Base-by-base conservation (phyloP, 1,140 invertebrate species). In the Trichomalopsis sarcophagae region DNA sequence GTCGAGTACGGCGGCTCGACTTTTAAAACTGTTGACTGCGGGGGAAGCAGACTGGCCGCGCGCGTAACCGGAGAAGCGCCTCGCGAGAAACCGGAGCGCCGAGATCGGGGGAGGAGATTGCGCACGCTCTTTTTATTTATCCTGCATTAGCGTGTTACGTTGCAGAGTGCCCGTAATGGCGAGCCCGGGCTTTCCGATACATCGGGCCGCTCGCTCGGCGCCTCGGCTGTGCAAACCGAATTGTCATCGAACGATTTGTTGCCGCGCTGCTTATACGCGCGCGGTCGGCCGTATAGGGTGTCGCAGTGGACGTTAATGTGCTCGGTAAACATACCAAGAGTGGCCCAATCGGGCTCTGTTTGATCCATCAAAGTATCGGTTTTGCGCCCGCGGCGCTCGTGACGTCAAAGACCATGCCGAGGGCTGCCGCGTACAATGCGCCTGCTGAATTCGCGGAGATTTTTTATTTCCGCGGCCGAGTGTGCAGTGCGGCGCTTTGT, bases 311-410 rank as follows among this genome's bases (percentile, higher is more conserved):
- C 69, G 23, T 71, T 36, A 75, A 82, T 82, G 55, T 74, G n/a
- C 6, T 1, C 27, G 17, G 50, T 6, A 83, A 83, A 83, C 76
- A 83, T n/a, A 30, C 50, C 47, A 23, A 27, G 33, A 47, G 66
- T 33, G 23, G 33, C 11, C 47, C 5, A 7, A 62, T 62, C 55
- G 21, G 17, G 40, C n/a, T 10, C 23, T 62, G 55, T n/a, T 62
- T n/a, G 81, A 62, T 82, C 44, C 81, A 82, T 74, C 81, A 82
- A 82, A 82, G 71, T 82, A 82, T 82, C 81, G n/a, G 27, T 27
- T 82, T 62, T 27, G 10, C 33, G n/a, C n/a, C 13, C 13, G 23
- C 47, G 13, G 9, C 33, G 17, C 27, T 69, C 5, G 33, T 27
- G 33, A 23, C 62, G 33, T n/a, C 23, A 68, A n/a, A 62, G 21